phyloP scores from a whole-genome alignment of 2,113 vertebrate genomes.

The Cyrtonyx montezumae region DNA sequence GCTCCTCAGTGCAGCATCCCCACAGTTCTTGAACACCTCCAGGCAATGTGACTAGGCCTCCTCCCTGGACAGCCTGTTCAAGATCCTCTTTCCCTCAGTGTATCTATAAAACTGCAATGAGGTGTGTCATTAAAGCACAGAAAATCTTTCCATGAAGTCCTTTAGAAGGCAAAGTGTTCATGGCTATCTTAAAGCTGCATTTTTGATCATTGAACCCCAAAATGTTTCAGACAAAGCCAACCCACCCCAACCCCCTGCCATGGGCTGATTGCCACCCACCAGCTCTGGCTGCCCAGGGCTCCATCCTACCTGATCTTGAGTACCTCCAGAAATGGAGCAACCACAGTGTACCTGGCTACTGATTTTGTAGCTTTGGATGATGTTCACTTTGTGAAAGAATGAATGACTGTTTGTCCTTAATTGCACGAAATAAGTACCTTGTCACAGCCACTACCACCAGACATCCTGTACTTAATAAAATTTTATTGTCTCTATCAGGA shows the following conservation, averaged over 20 bases:
- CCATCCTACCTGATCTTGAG: no score
- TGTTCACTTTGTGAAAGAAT: neutral
- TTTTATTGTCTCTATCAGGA: neutral
- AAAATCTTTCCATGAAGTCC: neutral
- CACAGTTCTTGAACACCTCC: no score
- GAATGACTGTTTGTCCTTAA: neutral
- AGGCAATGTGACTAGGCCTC: no score
- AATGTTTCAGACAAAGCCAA: no score
- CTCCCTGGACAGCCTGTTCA: neutral
- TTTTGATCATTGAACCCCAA: neutral
- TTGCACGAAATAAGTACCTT: neutral
- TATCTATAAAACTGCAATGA: neutral
- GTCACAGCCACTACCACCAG: neutral
- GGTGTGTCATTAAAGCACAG: neutral
- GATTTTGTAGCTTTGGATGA: neutral
- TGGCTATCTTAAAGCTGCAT: neutral
- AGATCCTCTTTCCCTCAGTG: rapidly evolving
- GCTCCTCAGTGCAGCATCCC: no score
- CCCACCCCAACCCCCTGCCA: no score
- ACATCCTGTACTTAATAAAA: neutral
- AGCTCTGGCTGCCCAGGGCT: no score
- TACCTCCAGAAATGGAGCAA: no score
- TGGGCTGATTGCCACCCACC: no score
- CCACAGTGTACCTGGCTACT: neutral
- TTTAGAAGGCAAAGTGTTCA: neutral